Evolutionary conservation across 2,797 vertebrate genomes (phyloP).

Genomic region (Sciurus carolinensis): DNA sequence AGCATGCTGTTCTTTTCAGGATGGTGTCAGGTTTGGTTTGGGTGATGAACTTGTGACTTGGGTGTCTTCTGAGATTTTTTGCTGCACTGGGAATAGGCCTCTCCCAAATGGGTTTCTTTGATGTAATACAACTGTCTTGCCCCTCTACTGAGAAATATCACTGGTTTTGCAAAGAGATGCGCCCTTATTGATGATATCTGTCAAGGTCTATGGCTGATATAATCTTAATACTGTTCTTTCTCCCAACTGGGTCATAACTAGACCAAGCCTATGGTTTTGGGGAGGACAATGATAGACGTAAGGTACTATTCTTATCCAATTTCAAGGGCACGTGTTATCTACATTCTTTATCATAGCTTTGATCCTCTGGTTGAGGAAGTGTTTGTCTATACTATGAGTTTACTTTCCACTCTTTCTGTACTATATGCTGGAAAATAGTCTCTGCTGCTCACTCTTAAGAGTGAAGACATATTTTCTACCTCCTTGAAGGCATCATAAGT

Average conservation of each 20-base stretch:
- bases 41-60: neutral
- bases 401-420: neutral
- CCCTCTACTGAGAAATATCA: neutral
- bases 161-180: neutral
- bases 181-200: neutral
- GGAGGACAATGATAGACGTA: neutral
- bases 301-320: neutral
- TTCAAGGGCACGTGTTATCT: neutral
- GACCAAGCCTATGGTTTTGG: neutral
- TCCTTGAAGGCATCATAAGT: neutral
- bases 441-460: neutral
- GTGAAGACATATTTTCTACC: neutral
- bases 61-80: neutral
- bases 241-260: neutral
- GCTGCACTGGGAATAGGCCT: neutral
- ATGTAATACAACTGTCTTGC: neutral
- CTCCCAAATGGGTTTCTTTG: neutral
- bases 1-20: neutral
- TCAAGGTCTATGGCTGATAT: neutral
- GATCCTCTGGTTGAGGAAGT: neutral
- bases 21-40: fast-evolving
- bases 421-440: neutral
- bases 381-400: neutral
- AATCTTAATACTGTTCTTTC: neutral
- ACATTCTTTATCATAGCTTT: neutral